A percentile compares a stretch with the other conserved stretches of the same genome.
phyloP scores from a whole-genome alignment of 2,888 invertebrate species.

The Eueremaeus valkanovi region DNA sequence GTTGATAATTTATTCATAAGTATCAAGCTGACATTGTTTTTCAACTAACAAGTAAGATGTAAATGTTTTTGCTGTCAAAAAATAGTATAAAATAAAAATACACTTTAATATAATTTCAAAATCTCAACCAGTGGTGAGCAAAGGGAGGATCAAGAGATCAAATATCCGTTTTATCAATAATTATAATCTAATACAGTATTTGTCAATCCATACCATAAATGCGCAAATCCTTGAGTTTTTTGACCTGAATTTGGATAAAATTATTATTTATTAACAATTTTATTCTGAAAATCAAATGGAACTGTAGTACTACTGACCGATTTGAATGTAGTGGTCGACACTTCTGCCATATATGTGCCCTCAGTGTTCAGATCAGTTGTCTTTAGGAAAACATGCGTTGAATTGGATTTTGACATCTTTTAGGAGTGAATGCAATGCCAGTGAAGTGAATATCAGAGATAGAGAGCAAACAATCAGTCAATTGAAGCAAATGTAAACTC shows the following conservation, averaged over 20 bases:
- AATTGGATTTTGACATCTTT: constrained; percentile 42
- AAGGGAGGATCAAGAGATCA: too few relatives aligned
- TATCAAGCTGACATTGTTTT: too few relatives aligned
- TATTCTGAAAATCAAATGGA: neutral
- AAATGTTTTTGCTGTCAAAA: too few relatives aligned
- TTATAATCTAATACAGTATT: too few relatives aligned
- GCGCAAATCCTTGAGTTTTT: constrained; percentile 45
- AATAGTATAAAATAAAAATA: too few relatives aligned
- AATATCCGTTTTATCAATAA: too few relatives aligned
- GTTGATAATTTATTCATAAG: too few relatives aligned
- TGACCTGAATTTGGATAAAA: constrained; percentile 45
- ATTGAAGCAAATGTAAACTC: neutral
- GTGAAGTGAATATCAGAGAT: constrained; percentile 35
- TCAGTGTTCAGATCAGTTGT: constrained; percentile 47
- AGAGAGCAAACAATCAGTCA: neutral
- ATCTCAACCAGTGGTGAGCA: too few relatives aligned
- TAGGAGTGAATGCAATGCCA: neutral
- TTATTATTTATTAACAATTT: constrained; percentile 34
- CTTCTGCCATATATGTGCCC: constrained; percentile 44
- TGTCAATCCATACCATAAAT: constrained; percentile 45
- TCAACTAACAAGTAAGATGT: too few relatives aligned
- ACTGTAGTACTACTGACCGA: neutral
- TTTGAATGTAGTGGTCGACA: constrained; percentile 26
- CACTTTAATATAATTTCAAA: too few relatives aligned
- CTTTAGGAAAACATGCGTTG: constrained; percentile 45